These are phyloP conservation scores for Patiria pectinifera DNA, from an alignment of 53 echinoderm and acorn worm species.

Conservation along the genomic window DNA sequence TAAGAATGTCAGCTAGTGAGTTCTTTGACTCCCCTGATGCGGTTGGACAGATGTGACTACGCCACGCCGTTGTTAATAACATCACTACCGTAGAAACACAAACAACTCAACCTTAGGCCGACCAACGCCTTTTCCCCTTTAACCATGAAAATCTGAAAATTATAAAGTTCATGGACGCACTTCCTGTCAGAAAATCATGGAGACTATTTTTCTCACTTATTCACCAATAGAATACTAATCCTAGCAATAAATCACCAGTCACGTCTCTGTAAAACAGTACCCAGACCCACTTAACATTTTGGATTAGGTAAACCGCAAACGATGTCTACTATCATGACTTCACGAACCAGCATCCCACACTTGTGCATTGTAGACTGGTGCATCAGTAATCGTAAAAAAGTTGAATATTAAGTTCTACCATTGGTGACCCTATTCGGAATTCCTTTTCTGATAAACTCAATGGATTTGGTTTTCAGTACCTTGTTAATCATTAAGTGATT, in stretches of 20 bases:
- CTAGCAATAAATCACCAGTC: not conserved
- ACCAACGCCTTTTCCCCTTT: not conserved
- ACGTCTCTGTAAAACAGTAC: not conserved
- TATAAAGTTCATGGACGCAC: not conserved
- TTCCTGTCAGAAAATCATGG: not conserved
- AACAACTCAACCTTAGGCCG: not conserved
- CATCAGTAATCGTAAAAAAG: not conserved
- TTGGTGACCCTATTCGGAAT: too few relatives aligned
- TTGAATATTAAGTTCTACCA: too few relatives aligned
- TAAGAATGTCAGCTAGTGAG: conserved; percentile 24
- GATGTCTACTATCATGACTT: not conserved
- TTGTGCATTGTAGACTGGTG: not conserved
- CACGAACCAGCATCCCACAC: not conserved
- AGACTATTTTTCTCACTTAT: not conserved
- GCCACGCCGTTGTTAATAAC: conserved; percentile 22
- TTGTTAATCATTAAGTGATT: not conserved
- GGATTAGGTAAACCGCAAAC: not conserved
- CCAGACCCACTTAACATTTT: not conserved
- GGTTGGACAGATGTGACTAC: conserved; percentile 43
- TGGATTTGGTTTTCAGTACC: conserved; percentile 18
- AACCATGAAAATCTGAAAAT: not conserved
- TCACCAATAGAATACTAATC: not conserved
- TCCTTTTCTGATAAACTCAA: conserved; percentile 1
- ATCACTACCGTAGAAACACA: not conserved
- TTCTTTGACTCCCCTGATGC: conserved; percentile 47